Conservation (phyloP, 2,888 invertebrate genomes). For the Pterobdella sp. region DNA sequence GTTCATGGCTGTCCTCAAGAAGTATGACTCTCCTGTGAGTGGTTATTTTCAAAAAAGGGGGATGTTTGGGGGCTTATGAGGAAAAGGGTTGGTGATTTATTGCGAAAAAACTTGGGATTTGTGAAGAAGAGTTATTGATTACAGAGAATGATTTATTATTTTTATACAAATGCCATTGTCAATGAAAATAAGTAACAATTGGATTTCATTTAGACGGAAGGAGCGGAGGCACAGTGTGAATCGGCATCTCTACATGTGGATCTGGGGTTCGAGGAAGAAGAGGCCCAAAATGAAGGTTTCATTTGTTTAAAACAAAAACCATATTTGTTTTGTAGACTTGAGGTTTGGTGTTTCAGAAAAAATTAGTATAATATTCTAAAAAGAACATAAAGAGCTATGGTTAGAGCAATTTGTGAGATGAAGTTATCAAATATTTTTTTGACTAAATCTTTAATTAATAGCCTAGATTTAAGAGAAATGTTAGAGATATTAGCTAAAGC, state of each 20-base stretch:
- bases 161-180: no score
- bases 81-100: constrained; percentile 20
- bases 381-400: no score
- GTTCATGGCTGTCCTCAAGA: constrained; percentile 89
- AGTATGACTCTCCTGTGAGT: constrained; percentile 54
- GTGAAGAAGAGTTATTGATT: background rate
- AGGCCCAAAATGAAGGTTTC: constrained; percentile 77
- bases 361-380: no score
- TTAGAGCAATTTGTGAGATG: no score
- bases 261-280: constrained; percentile 70
- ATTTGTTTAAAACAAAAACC: constrained; percentile 7
- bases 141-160: background rate
- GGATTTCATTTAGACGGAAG: constrained; percentile 35
- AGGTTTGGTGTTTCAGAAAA: background rate
- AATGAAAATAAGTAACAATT: no score
- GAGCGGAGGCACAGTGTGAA: constrained; percentile 34
- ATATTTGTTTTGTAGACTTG: background rate
- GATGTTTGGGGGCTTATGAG: background rate
- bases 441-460: no score
- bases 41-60: background rate
- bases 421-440: no score
- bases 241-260: constrained; percentile 55
- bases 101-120: background rate
- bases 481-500: no score
- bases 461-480: no score